phyloP scores from a whole-genome alignment of 1,140 invertebrate species.

The Euborellia annulipes region DNA sequence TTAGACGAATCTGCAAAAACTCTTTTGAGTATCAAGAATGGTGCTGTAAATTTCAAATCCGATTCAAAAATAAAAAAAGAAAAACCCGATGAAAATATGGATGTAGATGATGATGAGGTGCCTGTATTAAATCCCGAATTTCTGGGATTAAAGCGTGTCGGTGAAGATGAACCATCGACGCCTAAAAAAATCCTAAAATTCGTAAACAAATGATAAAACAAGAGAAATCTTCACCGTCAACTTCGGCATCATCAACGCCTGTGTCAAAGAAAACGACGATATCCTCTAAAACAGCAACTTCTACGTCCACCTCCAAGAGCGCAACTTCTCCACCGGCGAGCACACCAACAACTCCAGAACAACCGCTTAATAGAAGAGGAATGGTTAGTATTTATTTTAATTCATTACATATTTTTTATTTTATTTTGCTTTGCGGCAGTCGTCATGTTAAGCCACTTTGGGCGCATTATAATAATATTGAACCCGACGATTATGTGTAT shows the following conservation, averaged over 20 bases:
- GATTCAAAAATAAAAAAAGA: conserved; percentile 29
- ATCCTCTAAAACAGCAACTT: too few species aligned
- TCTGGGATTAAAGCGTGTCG: conserved; percentile 60
- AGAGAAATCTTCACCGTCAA: too few species aligned
- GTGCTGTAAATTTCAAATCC: conserved; percentile 24
- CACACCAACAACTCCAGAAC: conserved; percentile 41
- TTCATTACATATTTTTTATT: too few species aligned
- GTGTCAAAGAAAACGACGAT: too few species aligned
- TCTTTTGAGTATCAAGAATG: conserved; percentile 37
- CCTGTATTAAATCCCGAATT: conserved; percentile 55
- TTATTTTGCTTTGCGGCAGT: too few species aligned
- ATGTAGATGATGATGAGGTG: conserved; percentile 41
- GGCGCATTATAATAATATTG: too few species aligned
- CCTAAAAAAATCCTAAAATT: conserved; percentile 24
- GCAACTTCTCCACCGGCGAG: too few species aligned
- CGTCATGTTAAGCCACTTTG: too few species aligned
- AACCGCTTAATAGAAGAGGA: conserved; percentile 64
- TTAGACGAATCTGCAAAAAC: conserved; percentile 34
- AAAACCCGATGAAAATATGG: conserved; percentile 30
- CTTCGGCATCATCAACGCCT: too few species aligned
- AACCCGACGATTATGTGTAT: too few species aligned
- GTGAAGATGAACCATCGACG: conserved; percentile 51
- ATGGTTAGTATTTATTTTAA: conserved; percentile 33
- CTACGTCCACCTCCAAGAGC: too few species aligned
- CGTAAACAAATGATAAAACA: too few species aligned